Conservation (phyloP, 2,888 invertebrate species). For the Acleris holmiana region DNA sequence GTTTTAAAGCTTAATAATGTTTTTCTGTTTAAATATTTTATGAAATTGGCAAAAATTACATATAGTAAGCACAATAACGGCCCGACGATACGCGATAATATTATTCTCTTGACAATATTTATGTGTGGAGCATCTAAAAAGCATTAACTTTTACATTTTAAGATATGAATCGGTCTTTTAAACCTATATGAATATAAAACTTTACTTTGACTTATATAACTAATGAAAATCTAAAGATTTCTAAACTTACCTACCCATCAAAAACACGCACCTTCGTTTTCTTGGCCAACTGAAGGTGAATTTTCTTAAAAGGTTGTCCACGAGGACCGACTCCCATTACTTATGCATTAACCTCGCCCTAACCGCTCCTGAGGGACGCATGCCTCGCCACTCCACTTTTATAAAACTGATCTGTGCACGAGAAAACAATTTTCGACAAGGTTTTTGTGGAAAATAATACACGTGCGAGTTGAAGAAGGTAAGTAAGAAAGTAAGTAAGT, state of each 20-base stretch:
- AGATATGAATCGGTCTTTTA: too few relatives aligned
- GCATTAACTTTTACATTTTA: too few relatives aligned
- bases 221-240: neutral
- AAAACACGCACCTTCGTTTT: slow-evolving; percentile 6
- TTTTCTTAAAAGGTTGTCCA: slow-evolving; percentile 69
- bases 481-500: too few relatives aligned
- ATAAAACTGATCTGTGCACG: slow-evolving; percentile 44
- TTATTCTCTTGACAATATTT: too few relatives aligned
- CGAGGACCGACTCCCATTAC: slow-evolving; percentile 74
- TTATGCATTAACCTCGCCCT: slow-evolving; percentile 84
- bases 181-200: too few relatives aligned
- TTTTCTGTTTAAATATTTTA: too few relatives aligned
- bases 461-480: too few relatives aligned
- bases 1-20: too few relatives aligned
- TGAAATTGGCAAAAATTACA: too few relatives aligned
- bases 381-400: slow-evolving; percentile 56
- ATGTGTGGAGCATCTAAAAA: too few relatives aligned
- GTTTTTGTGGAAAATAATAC: neutral
- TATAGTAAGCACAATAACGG: too few relatives aligned
- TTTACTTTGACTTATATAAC: neutral
- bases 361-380: slow-evolving; percentile 79
- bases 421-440: slow-evolving; percentile 54
- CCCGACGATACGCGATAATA: too few relatives aligned
- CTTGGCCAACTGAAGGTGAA: slow-evolving; percentile 47
- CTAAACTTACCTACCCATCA: neutral